phyloP scores from a whole-genome alignment of 2,113 vertebrate genomes.

The Phylloscopus trochiloides region DNA sequence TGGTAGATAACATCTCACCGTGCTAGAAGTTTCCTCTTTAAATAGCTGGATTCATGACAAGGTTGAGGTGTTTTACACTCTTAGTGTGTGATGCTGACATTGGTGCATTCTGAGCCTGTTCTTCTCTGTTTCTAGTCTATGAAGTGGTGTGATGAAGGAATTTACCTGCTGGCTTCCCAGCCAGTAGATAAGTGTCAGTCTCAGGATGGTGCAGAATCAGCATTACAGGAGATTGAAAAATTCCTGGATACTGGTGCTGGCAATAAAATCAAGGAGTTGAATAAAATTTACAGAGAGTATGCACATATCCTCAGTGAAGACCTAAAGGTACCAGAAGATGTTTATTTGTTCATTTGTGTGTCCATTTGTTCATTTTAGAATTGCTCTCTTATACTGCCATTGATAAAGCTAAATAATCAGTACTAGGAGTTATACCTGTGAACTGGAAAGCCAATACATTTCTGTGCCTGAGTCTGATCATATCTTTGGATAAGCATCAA shows the following conservation, averaged over 20 bases:
- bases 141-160: conserved; percentile 93
- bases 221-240: conserved; percentile 91
- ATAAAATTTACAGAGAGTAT: conserved; percentile 82
- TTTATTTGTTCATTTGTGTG: not conserved
- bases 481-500: not conserved
- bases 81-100: not conserved
- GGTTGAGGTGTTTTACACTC: not conserved
- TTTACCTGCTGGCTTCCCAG: conserved; percentile 93
- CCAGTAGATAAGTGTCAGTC: conserved; percentile 96
- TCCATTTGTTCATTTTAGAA: not conserved
- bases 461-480: not conserved
- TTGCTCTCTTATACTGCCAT: not conserved
- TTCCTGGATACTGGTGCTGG: conserved; percentile 84
- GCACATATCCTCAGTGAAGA: conserved; percentile 84
- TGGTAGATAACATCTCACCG: not conserved
- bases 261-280: conserved; percentile 82
- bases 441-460: not conserved
- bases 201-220: conserved; percentile 93
- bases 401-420: not conserved
- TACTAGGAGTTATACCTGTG: not conserved
- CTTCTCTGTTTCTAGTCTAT: conserved; percentile 77
- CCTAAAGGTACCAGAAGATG: conserved; percentile 76
- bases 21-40: not conserved
- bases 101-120: not conserved
- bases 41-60: not conserved